Percentiles rank a stretch among this genome's conserved stretches.
phyloP scores from a whole-genome alignment of 1,140 invertebrate species.

The Eumaeus atala region DNA sequence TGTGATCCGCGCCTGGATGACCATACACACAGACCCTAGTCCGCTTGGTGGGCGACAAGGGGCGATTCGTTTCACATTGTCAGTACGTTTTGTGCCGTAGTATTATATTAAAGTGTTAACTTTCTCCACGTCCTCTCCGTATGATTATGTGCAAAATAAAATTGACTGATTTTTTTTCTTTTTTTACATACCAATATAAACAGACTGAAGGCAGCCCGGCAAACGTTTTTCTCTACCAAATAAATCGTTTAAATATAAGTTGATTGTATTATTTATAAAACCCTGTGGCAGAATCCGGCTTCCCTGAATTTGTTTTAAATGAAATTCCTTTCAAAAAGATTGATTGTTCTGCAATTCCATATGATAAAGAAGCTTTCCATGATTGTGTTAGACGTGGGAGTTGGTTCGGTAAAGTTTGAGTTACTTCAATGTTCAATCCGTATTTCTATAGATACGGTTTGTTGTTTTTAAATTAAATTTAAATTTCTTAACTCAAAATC shows the following conservation, averaged over 20 bases:
- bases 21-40: too few species aligned
- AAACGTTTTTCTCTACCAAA: conserved; percentile 55
- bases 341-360: conserved; percentile 54
- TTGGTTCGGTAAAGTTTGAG: conserved; percentile 39
- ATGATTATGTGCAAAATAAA: too few species aligned
- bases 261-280: conserved; percentile 72
- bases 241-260: conserved; percentile 59
- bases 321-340: conserved; percentile 69
- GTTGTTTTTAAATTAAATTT: too few species aligned
- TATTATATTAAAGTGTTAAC: too few species aligned
- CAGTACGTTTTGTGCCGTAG: too few species aligned
- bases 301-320: conserved; percentile 69
- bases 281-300: conserved; percentile 60
- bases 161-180: too few species aligned
- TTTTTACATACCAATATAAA: conserved; percentile 37
- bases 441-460: background rate
- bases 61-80: too few species aligned
- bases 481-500: too few species aligned
- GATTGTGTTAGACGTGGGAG: conserved; percentile 49
- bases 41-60: too few species aligned
- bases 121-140: too few species aligned
- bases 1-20: too few species aligned
- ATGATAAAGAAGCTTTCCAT: conserved; percentile 64
- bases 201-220: conserved; percentile 30
- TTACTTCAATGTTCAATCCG: conserved; percentile 26